These are phyloP conservation scores for Dolomedes plantarius DNA, from an alignment of 2,888 invertebrate species.

Conservation along the genomic window DNA sequence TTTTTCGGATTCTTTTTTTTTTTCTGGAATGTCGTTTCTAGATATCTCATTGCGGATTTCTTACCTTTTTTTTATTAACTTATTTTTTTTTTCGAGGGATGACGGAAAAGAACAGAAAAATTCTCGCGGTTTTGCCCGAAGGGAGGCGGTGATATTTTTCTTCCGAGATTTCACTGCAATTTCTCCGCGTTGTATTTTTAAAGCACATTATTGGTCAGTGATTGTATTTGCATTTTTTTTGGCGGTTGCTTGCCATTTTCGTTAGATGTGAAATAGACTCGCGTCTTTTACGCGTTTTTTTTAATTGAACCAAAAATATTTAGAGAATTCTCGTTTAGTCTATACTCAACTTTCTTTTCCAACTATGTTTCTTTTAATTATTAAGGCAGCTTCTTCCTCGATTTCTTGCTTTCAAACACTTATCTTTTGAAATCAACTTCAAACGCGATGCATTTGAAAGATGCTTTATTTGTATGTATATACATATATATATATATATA, in stretches of 20 bases:
- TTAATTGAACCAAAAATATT: no score
- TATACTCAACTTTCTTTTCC: no score
- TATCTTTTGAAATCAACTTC: no score
- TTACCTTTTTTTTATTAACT: background rate
- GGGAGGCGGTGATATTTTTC: background rate
- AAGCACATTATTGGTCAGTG: background rate
- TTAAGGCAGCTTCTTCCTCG: no score
- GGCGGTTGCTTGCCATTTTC: slow-evolving; percentile 3
- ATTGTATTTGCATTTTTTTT: background rate
- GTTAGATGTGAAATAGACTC: no score
- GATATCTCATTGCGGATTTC: slow-evolving; percentile 14
- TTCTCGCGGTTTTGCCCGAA: background rate
- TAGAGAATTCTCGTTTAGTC: no score
- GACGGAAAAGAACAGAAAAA: background rate
- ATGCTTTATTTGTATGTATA: no score
- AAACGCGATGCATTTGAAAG: no score
- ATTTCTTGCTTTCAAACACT: no score
- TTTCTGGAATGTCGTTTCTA: background rate
- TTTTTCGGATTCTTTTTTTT: background rate
- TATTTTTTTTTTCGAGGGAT: background rate
- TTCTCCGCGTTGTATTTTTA: background rate
- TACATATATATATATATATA: no score
- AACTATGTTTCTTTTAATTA: no score
- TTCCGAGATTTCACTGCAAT: background rate
- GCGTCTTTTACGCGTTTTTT: no score